phyloP scores from a whole-genome alignment of 1,140 invertebrate species.

The Lordiphosa mommai region DNA sequence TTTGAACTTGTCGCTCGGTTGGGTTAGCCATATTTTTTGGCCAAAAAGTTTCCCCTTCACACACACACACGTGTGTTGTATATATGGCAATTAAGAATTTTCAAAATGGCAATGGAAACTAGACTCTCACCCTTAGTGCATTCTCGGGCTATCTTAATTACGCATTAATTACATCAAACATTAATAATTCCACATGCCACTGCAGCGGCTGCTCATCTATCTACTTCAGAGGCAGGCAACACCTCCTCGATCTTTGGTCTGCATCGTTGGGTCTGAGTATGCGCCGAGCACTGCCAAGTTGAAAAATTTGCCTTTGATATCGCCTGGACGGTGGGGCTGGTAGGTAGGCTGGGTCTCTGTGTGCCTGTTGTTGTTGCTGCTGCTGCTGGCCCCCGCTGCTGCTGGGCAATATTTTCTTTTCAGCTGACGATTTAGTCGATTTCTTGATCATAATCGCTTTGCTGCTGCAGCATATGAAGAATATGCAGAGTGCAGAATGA shows the following conservation, averaged over 20 bases:
- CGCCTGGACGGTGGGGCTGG: constrained; percentile 7
- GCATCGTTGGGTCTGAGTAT: constrained; percentile 15
- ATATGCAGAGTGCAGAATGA: constrained; percentile 14
- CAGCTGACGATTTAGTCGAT: constrained; percentile 60
- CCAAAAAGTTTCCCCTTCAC: neutral
- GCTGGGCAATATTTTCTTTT: constrained; percentile 59
- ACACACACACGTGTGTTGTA: too few species aligned
- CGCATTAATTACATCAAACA: constrained; percentile 75
- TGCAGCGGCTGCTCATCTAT: constrained; percentile 48
- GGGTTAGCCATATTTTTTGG: neutral
- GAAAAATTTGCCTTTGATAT: constrained; percentile 72
- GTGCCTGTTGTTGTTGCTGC: neutral
- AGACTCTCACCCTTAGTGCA: neutral
- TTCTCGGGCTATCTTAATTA: constrained; percentile 64
- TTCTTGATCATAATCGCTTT: constrained; percentile 62
- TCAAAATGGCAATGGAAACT: constrained; percentile 3
- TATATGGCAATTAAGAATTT: constrained; percentile 7
- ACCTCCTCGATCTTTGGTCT: constrained; percentile 47
- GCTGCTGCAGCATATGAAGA: constrained; percentile 2
- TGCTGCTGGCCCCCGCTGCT: constrained; percentile 16
- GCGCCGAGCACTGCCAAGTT: constrained; percentile 39
- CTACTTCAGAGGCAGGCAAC: constrained; percentile 64
- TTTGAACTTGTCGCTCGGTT: constrained; percentile 44
- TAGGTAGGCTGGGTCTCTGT: neutral
- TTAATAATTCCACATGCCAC: constrained; percentile 61